Conservation (phyloP, 2,797 vertebrate genomes). For the Vultur gryphus region DNA sequence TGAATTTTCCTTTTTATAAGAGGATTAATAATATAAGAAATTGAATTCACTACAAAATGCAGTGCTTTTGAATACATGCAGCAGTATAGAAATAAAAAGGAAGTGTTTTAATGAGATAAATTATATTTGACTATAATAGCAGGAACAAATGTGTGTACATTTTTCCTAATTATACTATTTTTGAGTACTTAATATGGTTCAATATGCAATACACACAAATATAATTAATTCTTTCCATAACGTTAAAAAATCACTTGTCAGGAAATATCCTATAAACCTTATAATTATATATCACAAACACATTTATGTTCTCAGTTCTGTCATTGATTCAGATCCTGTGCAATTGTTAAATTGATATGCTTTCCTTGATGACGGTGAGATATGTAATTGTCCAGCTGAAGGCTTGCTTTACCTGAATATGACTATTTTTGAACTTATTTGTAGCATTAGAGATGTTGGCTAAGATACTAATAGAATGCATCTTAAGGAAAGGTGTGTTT, state of each 20-base stretch:
- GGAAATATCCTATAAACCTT: neutral
- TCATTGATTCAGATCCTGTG: neutral
- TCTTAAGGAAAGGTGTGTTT: neutral
- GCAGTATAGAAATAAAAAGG: neutral
- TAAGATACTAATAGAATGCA: neutral
- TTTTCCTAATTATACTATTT: neutral
- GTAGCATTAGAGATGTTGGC: neutral
- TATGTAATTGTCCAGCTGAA: neutral
- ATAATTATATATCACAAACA: neutral
- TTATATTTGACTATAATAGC: neutral
- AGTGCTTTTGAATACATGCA: neutral
- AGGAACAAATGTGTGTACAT: neutral
- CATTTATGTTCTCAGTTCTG: neutral
- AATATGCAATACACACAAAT: neutral
- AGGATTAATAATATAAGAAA: slow-evolving; percentile 47
- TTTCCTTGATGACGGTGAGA: neutral
- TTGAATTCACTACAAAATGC: slow-evolving; percentile 6
- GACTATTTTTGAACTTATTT: neutral
- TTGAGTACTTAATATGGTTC: neutral
- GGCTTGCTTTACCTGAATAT: neutral
- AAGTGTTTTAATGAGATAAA: slow-evolving; percentile 3
- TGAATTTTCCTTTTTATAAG: slow-evolving; percentile 19
- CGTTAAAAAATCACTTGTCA: neutral
- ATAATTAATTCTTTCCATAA: neutral
- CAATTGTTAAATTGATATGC: neutral